Conservation (phyloP, 2,888 invertebrate genomes). For the Panzeria rudis region DNA sequence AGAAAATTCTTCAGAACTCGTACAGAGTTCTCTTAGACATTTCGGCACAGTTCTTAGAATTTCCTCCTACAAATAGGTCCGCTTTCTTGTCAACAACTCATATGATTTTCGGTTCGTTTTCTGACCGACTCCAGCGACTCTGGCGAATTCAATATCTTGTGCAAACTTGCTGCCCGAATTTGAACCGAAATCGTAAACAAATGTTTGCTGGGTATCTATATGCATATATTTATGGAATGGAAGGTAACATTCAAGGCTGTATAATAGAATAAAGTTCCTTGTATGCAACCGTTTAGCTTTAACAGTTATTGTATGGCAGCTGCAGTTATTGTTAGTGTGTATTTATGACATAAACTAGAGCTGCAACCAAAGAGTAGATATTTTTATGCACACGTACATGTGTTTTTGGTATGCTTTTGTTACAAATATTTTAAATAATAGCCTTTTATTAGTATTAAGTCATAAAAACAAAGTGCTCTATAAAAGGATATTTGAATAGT, state of each 20-base stretch:
- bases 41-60: too few species aligned
- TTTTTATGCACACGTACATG: not conserved
- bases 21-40: too few species aligned
- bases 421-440: slow-evolving; percentile 36
- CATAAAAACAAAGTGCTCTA: slow-evolving; percentile 57
- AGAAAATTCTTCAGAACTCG: too few species aligned
- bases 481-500: not conserved
- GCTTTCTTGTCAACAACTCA: too few species aligned
- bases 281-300: not conserved
- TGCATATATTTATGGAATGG: not conserved
- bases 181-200: too few species aligned
- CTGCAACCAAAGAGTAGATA: slow-evolving; percentile 8
- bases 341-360: slow-evolving; percentile 6
- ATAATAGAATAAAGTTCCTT: slow-evolving; percentile 1
- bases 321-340: slow-evolving; percentile 22
- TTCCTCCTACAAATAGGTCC: too few species aligned
- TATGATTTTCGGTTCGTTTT: too few species aligned
- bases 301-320: not conserved
- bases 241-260: slow-evolving; percentile 40
- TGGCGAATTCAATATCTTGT: too few species aligned
- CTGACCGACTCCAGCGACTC: too few species aligned
- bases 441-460: slow-evolving; percentile 56
- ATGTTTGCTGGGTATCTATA: slow-evolving; percentile 18
- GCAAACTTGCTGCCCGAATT: too few species aligned
- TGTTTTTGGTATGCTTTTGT: not conserved